These are phyloP conservation scores for Calliopum simillimum DNA, from an alignment of 2,888 invertebrate species.

Conservation along the genomic window DNA sequence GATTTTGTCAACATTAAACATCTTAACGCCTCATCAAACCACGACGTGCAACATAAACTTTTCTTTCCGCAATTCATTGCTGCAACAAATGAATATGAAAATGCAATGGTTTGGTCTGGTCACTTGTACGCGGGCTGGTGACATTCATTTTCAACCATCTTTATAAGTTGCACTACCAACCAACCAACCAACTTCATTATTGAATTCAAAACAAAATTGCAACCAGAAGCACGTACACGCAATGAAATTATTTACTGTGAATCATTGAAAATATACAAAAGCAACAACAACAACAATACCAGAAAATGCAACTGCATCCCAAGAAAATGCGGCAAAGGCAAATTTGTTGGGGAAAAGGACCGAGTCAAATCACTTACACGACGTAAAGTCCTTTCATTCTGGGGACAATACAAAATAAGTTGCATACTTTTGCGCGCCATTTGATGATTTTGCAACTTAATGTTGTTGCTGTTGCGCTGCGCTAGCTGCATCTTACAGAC, in stretches of 20 bases:
- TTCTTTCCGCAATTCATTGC: not conserved
- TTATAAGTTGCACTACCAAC: not conserved
- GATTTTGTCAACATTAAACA: conserved; percentile 11
- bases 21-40: conserved; percentile 27
- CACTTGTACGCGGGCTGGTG: not conserved
- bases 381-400: conserved; percentile 8
- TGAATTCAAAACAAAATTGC: not conserved
- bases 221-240: conserved; percentile 19
- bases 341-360: too few relatives aligned
- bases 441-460: conserved; percentile 14
- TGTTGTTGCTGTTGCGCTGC: conserved; percentile 4
- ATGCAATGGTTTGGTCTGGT: conserved; percentile 5
- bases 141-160: not conserved
- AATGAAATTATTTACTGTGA: conserved; percentile 19
- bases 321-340: not conserved
- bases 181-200: conserved; percentile 2
- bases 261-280: conserved; percentile 13
- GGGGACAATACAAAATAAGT: conserved; percentile 7
- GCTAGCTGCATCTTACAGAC: not conserved
- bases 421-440: conserved; percentile 27
- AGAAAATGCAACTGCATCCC: not conserved
- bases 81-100: not conserved
- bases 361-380: not conserved
- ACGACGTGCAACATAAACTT: conserved; percentile 3
- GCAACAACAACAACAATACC: not conserved